Conservation (phyloP, 2,888 invertebrate genomes). For the Cylloceria caligata region DNA sequence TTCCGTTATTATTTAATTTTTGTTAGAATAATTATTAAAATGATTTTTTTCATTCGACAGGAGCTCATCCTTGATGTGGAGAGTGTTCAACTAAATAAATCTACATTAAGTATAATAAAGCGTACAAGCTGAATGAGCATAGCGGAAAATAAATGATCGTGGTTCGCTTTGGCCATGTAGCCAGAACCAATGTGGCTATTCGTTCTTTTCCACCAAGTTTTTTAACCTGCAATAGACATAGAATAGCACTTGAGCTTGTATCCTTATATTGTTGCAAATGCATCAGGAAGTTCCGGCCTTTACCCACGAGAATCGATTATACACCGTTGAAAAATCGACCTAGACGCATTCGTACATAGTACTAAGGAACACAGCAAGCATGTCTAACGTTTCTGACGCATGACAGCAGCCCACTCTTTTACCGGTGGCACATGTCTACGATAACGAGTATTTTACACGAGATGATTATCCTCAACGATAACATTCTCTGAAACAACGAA, state of each 20-base stretch:
- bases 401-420: slow-evolving; percentile 76
- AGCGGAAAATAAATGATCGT: slow-evolving; percentile 53
- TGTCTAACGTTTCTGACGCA: slow-evolving; percentile 79
- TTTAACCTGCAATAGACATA: background rate
- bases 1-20: background rate
- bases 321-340: slow-evolving; percentile 69
- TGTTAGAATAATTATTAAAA: background rate
- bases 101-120: slow-evolving; percentile 46
- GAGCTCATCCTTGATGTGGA: background rate
- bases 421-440: slow-evolving; percentile 66
- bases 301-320: slow-evolving; percentile 30
- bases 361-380: slow-evolving; percentile 56
- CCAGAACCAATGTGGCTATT: slow-evolving; percentile 54
- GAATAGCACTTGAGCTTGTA: too few species aligned
- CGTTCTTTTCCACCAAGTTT: slow-evolving; percentile 41
- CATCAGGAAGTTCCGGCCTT: slow-evolving; percentile 72
- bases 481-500: slow-evolving; percentile 5
- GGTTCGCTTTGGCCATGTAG: slow-evolving; percentile 30
- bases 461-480: slow-evolving; percentile 47
- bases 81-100: background rate
- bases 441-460: slow-evolving; percentile 67
- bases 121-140: slow-evolving; percentile 55
- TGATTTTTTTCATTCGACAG: background rate
- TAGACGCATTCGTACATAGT: slow-evolving; percentile 43
- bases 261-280: slow-evolving; percentile 30